phyloP scores from a whole-genome alignment of 1,140 invertebrate genomes.

The Asobara japonica region DNA sequence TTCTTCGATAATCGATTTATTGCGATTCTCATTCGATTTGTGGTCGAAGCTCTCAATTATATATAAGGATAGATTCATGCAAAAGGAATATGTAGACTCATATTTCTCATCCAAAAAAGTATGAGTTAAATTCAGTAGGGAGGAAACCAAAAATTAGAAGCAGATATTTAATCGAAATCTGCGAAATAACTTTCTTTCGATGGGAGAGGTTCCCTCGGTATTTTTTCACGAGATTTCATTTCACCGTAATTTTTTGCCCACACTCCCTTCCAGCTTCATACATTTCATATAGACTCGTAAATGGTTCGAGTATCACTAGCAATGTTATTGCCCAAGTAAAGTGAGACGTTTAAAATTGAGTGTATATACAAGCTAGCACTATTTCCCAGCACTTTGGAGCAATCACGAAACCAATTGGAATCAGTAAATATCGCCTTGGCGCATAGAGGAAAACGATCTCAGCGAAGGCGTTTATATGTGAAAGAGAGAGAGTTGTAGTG shows the following conservation, averaged over 20 bases:
- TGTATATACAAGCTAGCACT: neutral
- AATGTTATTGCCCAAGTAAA: conserved; percentile 32
- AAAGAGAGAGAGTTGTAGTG: conserved; percentile 34
- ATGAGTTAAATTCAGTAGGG: no score
- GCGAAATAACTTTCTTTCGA: no score
- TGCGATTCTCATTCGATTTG: no score
- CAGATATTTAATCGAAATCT: no score
- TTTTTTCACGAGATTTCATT: no score
- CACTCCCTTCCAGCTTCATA: neutral
- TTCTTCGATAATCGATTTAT: no score
- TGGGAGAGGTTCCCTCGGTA: no score
- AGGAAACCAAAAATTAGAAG: no score
- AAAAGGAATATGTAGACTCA: no score
- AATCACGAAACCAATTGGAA: conserved; percentile 59
- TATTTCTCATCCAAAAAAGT: no score
- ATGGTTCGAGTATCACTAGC: conserved; percentile 30
- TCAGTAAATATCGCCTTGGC: conserved; percentile 50
- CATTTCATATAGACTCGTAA: conserved; percentile 4
- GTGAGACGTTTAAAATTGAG: conserved; percentile 5
- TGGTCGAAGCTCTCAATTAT: no score
- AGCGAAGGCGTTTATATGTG: conserved; percentile 8
- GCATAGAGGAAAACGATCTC: neutral
- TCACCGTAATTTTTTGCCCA: neutral
- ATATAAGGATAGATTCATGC: no score
- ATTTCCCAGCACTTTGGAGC: conserved; percentile 46